Percentiles rank a stretch among this genome's conserved stretches.
phyloP scores from a whole-genome alignment of 2,113 vertebrate species.

The Cephalopterus ornatus region DNA sequence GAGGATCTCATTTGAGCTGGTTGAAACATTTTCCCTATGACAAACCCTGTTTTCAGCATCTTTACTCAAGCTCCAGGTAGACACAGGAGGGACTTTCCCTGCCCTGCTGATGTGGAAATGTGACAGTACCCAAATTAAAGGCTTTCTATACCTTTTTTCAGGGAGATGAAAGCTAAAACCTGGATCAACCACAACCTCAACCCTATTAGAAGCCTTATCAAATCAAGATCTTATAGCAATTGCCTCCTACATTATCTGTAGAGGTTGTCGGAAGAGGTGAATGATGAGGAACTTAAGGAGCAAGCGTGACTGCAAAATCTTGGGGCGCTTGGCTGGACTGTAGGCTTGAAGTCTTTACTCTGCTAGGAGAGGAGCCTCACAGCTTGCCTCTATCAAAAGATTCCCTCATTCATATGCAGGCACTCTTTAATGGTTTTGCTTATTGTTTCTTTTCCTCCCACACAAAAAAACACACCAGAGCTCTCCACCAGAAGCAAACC shows the following conservation, averaged over 20 bases:
- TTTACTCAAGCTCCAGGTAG: neutral
- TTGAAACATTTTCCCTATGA: neutral
- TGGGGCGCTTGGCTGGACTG: neutral
- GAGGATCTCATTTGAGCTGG: neutral
- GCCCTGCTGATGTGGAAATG: neutral
- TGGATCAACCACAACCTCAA: neutral
- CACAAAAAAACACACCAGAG: neutral
- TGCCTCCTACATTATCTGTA: neutral
- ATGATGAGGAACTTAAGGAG: neutral
- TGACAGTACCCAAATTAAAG: neutral
- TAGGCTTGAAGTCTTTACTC: neutral
- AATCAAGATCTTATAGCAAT: neutral
- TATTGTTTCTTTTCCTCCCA: conserved; percentile 2
- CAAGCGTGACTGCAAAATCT: neutral
- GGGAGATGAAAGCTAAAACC: neutral
- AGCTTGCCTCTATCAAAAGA: neutral
- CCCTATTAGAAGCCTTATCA: neutral
- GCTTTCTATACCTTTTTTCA: neutral
- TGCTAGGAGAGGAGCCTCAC: neutral
- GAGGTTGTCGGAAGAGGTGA: neutral
- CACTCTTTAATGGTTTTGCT: neutral
- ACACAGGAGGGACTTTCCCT: neutral
- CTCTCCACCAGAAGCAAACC: neutral
- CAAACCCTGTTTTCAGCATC: neutral
- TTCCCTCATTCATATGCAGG: neutral